Conservation (phyloP, 2,797 vertebrate species). For the Gephyroberyx darwinii region DNA sequence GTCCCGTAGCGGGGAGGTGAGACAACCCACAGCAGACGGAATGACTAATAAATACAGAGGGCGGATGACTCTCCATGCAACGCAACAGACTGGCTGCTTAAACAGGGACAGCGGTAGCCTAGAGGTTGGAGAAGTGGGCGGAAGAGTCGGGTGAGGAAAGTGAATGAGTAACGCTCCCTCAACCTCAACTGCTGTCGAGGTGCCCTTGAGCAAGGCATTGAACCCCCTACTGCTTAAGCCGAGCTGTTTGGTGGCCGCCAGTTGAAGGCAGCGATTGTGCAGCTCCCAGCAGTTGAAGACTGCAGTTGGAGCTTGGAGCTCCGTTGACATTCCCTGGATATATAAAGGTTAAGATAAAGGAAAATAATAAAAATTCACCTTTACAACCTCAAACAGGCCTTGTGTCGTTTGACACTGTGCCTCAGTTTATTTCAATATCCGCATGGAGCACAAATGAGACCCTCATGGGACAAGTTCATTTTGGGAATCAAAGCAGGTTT, state of each 20-base stretch:
- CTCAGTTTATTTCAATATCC: not conserved
- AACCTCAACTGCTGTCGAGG: too few relatives aligned
- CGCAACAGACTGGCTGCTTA: not conserved
- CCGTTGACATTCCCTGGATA: too few relatives aligned
- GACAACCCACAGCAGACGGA: constrained; percentile 36
- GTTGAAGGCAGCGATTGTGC: too few relatives aligned
- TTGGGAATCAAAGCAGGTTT: constrained; percentile 1
- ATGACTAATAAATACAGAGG: constrained; percentile 29
- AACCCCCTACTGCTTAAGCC: too few relatives aligned
- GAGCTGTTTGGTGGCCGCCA: too few relatives aligned
- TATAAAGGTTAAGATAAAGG: too few relatives aligned
- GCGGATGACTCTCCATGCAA: not conserved
- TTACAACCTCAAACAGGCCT: not conserved
- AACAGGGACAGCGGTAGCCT: too few relatives aligned
- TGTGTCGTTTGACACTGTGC: not conserved
- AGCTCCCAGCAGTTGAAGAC: not conserved
- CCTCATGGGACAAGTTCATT: constrained; percentile 2
- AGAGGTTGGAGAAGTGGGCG: constrained; percentile 36
- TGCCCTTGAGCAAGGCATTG: too few relatives aligned
- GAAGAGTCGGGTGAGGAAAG: constrained; percentile 7
- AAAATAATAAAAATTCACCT: not conserved
- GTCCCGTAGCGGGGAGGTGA: constrained; percentile 54
- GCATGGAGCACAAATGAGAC: not conserved
- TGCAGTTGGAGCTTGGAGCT: not conserved
- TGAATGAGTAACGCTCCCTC: constrained; percentile 9